Conservation (phyloP, 2,113 vertebrate genomes). For the Cynocephalus volans region DNA sequence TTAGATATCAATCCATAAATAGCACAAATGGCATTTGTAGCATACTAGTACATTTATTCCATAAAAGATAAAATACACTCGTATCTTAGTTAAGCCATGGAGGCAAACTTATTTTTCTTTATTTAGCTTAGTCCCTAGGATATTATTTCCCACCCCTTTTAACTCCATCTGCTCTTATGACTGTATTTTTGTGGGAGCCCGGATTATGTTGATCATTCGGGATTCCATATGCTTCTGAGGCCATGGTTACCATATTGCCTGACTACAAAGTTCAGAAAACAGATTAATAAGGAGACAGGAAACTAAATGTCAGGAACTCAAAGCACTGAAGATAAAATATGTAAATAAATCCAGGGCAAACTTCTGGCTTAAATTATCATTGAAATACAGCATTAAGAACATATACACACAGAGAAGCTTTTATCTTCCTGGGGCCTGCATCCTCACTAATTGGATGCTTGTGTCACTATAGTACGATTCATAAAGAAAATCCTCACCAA, state of each 20-base stretch:
- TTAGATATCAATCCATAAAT: constrained; percentile 36
- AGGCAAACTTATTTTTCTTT: constrained; percentile 64
- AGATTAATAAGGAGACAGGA: constrained; percentile 65
- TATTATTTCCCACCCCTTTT: constrained; percentile 36
- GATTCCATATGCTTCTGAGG: constrained; percentile 65
- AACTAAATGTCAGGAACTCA: constrained; percentile 62
- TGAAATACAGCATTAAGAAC: constrained; percentile 58
- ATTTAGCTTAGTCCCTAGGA: constrained; percentile 10
- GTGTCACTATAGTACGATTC: background rate
- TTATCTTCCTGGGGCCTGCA: background rate
- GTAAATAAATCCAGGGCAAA: constrained; percentile 69
- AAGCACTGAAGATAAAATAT: constrained; percentile 68
- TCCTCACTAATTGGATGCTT: constrained; percentile 49
- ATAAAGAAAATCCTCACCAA: constrained; percentile 21
- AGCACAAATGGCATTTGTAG: constrained; percentile 16
- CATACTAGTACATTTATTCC: constrained; percentile 21
- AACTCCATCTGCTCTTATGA: constrained; percentile 65
- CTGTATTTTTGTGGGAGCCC: constrained; percentile 53
- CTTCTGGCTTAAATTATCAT: constrained; percentile 41
- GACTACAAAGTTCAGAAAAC: constrained; percentile 59
- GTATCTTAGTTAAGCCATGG: background rate
- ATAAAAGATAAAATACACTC: constrained; percentile 45
- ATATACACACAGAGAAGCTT: background rate
- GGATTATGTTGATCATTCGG: constrained; percentile 53
- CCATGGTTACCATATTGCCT: constrained; percentile 69